Conservation (phyloP, 2,888 invertebrate species). For the Pollenia amentaria region DNA sequence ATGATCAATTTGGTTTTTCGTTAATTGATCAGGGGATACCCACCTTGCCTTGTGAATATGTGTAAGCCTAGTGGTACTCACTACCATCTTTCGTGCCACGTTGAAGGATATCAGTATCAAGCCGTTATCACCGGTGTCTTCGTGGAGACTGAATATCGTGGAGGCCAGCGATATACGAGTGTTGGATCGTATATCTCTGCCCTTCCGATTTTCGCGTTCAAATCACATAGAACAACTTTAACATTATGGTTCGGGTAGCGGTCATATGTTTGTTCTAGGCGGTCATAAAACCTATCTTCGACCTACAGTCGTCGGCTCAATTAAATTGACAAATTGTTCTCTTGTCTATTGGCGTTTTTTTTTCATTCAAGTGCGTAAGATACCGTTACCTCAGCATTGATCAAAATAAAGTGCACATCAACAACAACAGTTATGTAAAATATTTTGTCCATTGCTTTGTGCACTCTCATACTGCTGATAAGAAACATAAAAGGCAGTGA, state of each 20-base stretch:
- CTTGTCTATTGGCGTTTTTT: no score
- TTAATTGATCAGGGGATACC: conserved; percentile 35
- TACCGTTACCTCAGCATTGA: no score
- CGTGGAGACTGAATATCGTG: neutral
- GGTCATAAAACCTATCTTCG: neutral
- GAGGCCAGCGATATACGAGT: neutral
- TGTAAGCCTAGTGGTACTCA: conserved; percentile 23
- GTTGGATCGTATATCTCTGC: neutral
- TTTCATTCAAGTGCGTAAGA: no score
- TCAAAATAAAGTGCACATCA: no score
- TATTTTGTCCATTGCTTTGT: no score
- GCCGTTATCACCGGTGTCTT: neutral
- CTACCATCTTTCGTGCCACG: conserved; percentile 53
- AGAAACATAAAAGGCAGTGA: no score
- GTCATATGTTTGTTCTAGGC: neutral
- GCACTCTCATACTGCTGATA: no score
- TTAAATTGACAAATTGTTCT: no score
- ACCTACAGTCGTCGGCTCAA: no score
- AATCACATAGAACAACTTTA: neutral
- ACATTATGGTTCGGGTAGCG: neutral
- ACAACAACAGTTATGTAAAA: no score
- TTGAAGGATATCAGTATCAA: conserved; percentile 58
- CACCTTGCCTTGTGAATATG: conserved; percentile 52
- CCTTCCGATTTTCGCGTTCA: no score
- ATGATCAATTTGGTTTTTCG: conserved; percentile 49